Evolutionary conservation across 2,113 vertebrate species (phyloP), one percentile per base, ranked within the genome.

Genomic region (Eptesicus fuscus): DNA sequence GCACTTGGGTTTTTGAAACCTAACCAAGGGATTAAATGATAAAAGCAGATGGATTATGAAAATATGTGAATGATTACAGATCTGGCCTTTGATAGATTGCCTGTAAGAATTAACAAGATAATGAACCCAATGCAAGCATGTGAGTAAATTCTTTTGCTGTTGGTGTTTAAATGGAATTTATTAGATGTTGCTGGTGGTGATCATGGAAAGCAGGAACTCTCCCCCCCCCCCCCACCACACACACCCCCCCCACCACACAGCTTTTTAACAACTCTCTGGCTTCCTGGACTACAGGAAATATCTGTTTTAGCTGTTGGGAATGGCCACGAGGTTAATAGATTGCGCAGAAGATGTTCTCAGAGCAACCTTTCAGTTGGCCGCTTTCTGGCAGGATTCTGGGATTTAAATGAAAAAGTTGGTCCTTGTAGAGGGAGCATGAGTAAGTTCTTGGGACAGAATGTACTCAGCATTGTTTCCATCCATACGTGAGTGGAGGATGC

Each of bases 401-500:
- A 83, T 92, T 93, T 67, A 49, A 73, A 80, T 95, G 93, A 49
- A 80, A 94, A 95, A 92, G 74, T 70, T 79, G 83, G 89, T 69
- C 17, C 44, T 83, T 59, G 56, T 79, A 82, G 70, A 32, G 44
- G 40, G 88, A 80, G 88, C 88, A 47, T 42, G 69, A 96, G 59
- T 94, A 49, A 89, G 83, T 95, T 92, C 74, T 88, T 56, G 85
- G 95, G 89, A 95, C 95, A 88, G 11, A 82, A 79, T 89, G 73
- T 85, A 37, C 93, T 94, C 65, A 71, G 10, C 83, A 95, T 49
- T 93, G 96, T 94, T 79, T 87, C 80, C 96, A 73, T 90, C 77
- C 77, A 82, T 96, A 90, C 47, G 37, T 63, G 63, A 93, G 70
- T 11, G 83, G 47, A 85, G 65, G 53, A 96, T 74, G 80, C 12